phyloP scores from a whole-genome alignment of 2,113 vertebrate species.

The Sceloporus tristichus region DNA sequence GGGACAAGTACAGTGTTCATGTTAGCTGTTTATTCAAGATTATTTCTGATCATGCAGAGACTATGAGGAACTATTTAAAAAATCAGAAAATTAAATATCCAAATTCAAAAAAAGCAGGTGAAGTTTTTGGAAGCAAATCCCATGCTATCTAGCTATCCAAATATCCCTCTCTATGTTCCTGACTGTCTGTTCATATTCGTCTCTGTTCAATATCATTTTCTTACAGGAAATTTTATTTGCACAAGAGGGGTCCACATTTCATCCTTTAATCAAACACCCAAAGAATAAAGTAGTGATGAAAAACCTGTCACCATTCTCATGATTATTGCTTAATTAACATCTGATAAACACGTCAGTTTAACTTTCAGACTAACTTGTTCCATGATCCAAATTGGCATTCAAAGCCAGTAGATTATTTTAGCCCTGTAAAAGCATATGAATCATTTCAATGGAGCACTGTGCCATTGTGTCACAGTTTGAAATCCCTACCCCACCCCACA shows the following conservation, averaged over 20 bases:
- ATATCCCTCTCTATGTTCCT: neutral
- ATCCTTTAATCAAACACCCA: neutral
- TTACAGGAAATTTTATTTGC: neutral
- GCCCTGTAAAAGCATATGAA: constrained; percentile 29
- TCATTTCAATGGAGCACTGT: neutral
- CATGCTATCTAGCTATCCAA: neutral
- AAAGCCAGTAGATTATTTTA: neutral
- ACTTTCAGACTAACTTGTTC: constrained; percentile 9
- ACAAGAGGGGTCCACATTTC: neutral
- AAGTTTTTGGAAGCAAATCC: neutral
- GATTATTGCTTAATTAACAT: constrained; percentile 16
- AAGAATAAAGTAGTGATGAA: neutral
- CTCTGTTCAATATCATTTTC: neutral
- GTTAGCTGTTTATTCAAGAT: neutral
- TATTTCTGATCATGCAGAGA: no score
- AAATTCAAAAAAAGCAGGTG: neutral
- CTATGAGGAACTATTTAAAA: neutral
- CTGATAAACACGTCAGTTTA: constrained; percentile 1
- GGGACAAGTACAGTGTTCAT: neutral
- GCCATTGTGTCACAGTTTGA: constrained; percentile 18
- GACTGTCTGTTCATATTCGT: neutral
- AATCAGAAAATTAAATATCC: neutral
- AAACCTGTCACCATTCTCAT: constrained; percentile 2
- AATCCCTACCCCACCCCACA: neutral
- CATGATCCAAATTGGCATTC: neutral